Evolutionary conservation across 1,140 invertebrate genomes (phyloP).

Genomic region (Papilio dardanus): DNA sequence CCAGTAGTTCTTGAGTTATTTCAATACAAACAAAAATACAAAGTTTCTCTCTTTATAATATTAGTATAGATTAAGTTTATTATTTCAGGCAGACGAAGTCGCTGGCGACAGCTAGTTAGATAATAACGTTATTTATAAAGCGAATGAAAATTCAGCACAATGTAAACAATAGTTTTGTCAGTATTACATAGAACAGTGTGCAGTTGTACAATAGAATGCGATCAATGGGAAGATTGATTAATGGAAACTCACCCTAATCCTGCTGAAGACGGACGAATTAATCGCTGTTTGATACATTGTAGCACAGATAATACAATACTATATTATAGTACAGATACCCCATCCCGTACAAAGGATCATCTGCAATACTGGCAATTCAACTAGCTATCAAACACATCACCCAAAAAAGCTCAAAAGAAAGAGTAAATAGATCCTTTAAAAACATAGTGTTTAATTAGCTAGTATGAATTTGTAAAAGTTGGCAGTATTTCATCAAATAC

Average conservation of each 20-base stretch:
- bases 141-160: neutral
- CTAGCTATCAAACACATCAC: too few species aligned
- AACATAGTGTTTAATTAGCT: too few species aligned
- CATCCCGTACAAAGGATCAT: too few species aligned
- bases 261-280: constrained; percentile 12
- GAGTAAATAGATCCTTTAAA: too few species aligned
- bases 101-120: neutral
- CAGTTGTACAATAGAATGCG: neutral
- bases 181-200: neutral
- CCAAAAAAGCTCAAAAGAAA: too few species aligned
- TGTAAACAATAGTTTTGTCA: neutral
- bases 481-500: too few species aligned
- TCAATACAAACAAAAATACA: neutral
- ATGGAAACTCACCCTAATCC: neutral
- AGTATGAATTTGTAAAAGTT: too few species aligned
- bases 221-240: constrained; percentile 1
- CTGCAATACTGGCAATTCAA: too few species aligned
- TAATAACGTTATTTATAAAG: neutral
- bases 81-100: neutral
- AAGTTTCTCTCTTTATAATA: neutral
- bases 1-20: too few species aligned
- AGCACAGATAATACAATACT: neutral
- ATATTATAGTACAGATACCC: too few species aligned
- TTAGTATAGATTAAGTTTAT: neutral
- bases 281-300: neutral